A percentile compares a stretch with the other conserved stretches of the same genome.
Conservation (phyloP, 2,797 vertebrate genomes). For the Acrossocheilus wenchowensis region DNA sequence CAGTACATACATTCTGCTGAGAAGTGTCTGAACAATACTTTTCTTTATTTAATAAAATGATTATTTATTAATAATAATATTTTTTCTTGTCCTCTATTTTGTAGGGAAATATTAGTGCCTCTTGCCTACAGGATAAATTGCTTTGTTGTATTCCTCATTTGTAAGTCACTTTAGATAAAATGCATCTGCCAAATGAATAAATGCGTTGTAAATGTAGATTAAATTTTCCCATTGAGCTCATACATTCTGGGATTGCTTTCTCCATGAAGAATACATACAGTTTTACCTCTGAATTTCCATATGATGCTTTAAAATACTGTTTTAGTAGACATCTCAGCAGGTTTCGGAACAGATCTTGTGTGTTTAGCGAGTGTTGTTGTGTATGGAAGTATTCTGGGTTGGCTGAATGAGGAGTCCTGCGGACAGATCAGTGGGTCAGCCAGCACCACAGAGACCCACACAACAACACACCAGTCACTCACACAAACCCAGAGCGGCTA, state of each 20-base stretch:
- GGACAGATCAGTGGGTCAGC: slow-evolving; percentile 25
- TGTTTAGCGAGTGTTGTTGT: neutral
- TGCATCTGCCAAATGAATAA: neutral
- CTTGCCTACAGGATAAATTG: neutral
- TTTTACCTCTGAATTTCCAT: neutral
- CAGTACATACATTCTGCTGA: neutral
- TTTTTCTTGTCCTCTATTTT: neutral
- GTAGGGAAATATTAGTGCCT: neutral
- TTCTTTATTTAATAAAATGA: neutral
- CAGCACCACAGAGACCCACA: slow-evolving; percentile 16
- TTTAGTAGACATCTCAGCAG: neutral
- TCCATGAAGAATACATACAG: neutral
- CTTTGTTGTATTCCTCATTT: neutral
- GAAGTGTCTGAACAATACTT: neutral
- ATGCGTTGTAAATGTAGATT: neutral
- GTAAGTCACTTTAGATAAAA: neutral
- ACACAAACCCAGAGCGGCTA: slow-evolving; percentile 14
- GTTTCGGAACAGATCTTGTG: neutral
- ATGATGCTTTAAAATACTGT: neutral
- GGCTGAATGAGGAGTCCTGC: slow-evolving; percentile 5
- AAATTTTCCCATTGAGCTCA: neutral
- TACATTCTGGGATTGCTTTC: neutral
- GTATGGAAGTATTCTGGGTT: slow-evolving; percentile 13
- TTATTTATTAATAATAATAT: neutral
- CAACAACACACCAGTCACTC: slow-evolving; percentile 10